Percentiles rank a stretch among this genome's conserved stretches.
Conservation (phyloP, 1,140 invertebrate genomes). For the Magallana gigas region DNA sequence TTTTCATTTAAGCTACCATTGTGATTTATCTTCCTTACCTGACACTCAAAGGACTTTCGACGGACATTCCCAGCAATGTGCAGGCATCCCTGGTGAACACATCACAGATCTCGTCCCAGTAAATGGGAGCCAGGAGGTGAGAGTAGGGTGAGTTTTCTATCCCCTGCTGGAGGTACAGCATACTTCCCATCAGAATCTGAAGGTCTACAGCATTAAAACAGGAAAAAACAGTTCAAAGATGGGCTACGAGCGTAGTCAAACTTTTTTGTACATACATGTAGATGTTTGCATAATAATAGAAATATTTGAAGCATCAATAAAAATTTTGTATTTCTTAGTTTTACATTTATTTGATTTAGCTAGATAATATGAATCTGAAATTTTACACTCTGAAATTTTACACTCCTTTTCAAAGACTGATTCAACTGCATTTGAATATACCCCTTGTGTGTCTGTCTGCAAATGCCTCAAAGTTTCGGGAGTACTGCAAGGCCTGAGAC, state of each 20-base stretch:
- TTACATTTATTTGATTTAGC: no score
- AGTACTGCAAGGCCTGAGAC: constrained; percentile 91
- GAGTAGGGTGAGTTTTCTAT: constrained; percentile 90
- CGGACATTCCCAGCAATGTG: constrained; percentile 91
- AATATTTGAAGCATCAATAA: no score
- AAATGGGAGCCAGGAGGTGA: constrained; percentile 87
- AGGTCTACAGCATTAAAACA: constrained; percentile 82
- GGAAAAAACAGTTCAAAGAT: no score
- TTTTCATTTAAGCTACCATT: no score
- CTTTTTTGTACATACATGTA: no score
- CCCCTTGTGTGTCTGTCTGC: constrained; percentile 90
- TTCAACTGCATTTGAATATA: constrained; percentile 61
- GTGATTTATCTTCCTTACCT: constrained; percentile 59
- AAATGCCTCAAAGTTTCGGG: constrained; percentile 92
- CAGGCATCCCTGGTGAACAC: constrained; percentile 96
- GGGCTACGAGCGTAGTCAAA: no score
- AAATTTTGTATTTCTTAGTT: no score
- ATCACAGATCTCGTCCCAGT: constrained; percentile 93
- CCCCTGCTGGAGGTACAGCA: constrained; percentile 90
- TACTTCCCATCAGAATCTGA: constrained; percentile 92
- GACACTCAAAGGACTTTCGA: constrained; percentile 89
- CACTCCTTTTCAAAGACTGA: no score
- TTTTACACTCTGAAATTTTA: no score
- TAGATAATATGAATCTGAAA: no score
- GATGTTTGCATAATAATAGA: no score